Evolutionary conservation across 2,797 vertebrate genomes (phyloP).

Genomic region (Intellagama lesueurii): DNA sequence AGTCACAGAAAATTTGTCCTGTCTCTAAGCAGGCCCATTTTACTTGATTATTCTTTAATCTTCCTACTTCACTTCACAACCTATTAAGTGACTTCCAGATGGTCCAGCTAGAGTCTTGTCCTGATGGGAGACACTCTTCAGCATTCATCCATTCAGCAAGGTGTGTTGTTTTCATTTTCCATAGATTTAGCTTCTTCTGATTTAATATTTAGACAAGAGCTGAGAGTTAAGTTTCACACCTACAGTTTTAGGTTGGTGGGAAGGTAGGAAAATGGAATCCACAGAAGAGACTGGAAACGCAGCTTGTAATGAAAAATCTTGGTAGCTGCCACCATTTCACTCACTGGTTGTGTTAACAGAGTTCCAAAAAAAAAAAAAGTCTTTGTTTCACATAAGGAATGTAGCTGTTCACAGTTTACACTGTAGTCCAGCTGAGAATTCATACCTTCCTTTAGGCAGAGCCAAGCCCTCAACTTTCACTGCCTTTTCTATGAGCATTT

Average conservation of each 20-base stretch:
- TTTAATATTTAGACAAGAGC: too few species aligned
- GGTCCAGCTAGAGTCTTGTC: too few species aligned
- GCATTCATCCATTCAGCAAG: too few species aligned
- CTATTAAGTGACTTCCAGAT: too few species aligned
- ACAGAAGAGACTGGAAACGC: neutral
- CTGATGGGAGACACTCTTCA: too few species aligned
- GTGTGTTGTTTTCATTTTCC: too few species aligned
- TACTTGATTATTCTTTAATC: too few species aligned
- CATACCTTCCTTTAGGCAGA: constrained; percentile 8
- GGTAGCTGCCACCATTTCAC: neutral
- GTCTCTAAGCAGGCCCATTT: too few species aligned
- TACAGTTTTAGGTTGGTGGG: neutral
- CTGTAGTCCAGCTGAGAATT: constrained; percentile 27
- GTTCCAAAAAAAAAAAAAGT: neutral
- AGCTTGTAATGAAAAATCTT: neutral
- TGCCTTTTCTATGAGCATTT: constrained; percentile 26
- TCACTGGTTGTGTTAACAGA: constrained; percentile 1
- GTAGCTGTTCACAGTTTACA: rapidly evolving
- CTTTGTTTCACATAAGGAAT: constrained; percentile 15
- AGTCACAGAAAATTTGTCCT: too few species aligned
- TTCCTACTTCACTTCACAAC: too few species aligned
- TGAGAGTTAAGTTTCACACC: neutral
- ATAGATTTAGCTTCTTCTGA: too few species aligned
- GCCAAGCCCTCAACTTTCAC: constrained; percentile 7
- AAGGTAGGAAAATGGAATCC: neutral